Percentiles rank a stretch among this genome's conserved stretches.
Evolutionary conservation across 1,140 invertebrate genomes (phyloP).

Genomic region (Solenopsis fugax): DNA sequence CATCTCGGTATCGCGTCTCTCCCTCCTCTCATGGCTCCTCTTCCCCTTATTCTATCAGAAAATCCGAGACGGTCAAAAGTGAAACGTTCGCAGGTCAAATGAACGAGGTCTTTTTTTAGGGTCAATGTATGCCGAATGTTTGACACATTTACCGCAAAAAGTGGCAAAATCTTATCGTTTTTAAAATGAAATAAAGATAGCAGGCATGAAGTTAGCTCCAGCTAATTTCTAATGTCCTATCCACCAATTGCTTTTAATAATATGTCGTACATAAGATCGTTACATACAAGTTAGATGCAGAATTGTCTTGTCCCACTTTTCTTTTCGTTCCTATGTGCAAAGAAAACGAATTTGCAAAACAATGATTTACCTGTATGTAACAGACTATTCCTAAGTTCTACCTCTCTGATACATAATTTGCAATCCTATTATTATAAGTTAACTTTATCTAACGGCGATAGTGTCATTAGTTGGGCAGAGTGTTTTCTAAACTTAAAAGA

Average conservation of each 20-base stretch:
- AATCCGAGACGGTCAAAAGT: background rate
- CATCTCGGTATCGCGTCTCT: slow-evolving; percentile 3
- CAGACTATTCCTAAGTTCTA: background rate
- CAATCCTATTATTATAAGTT: background rate
- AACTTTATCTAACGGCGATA: background rate
- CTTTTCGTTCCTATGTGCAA: background rate
- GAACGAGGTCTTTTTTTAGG: background rate
- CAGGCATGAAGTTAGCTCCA: background rate
- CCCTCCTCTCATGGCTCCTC: background rate
- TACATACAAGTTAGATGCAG: background rate
- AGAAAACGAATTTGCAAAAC: background rate
- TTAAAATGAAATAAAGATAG: background rate
- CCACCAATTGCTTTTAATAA: background rate
- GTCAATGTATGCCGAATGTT: background rate
- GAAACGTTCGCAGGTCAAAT: background rate
- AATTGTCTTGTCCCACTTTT: background rate
- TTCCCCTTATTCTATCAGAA: background rate
- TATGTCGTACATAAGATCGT: background rate
- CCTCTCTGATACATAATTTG: background rate
- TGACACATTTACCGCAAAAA: slow-evolving; percentile 17
- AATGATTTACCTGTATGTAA: background rate
- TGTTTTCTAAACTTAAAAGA: too few species aligned
- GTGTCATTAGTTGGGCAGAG: background rate
- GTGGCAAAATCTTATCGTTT: background rate
- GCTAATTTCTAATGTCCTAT: background rate